Percentiles rank a stretch among this genome's conserved stretches.
phyloP scores from a whole-genome alignment of 2,113 vertebrate species.

The Larimichthys polyactis region DNA sequence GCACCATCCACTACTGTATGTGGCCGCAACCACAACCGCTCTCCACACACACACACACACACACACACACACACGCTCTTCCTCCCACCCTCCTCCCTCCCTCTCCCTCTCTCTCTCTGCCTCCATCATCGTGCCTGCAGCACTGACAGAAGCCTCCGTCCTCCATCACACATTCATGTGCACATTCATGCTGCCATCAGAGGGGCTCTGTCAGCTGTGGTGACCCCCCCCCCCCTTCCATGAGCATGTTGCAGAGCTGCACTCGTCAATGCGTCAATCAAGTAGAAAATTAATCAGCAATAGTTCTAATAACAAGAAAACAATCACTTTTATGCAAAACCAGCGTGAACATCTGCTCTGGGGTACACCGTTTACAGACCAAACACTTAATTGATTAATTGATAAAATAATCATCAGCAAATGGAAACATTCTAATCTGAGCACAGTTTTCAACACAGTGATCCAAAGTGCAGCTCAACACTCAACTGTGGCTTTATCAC shows the following conservation, averaged over 20 bases:
- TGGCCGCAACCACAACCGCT: constrained; percentile 49
- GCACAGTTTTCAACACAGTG: neutral
- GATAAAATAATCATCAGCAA: neutral
- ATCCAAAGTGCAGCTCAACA: neutral
- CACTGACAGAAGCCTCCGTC: constrained; percentile 9
- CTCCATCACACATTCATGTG: too few species aligned
- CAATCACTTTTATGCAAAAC: too few species aligned
- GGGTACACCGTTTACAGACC: too few species aligned
- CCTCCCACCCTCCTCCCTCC: neutral
- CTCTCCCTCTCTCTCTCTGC: neutral
- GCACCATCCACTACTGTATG: constrained; percentile 66
- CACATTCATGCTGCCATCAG: constrained; percentile 3
- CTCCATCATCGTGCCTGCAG: neutral
- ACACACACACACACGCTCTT: constrained; percentile 2
- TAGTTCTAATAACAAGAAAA: too few species aligned
- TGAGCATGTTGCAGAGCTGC: too few species aligned
- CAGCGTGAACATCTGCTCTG: too few species aligned
- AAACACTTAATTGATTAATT: neutral
- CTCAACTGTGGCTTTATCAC: neutral
- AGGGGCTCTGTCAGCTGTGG: too few species aligned
- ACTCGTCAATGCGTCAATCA: too few species aligned
- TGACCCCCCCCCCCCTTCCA: neutral
- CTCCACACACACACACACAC: neutral
- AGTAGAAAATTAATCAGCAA: neutral
- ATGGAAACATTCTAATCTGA: neutral